These are phyloP conservation scores for Phainopepla nitens DNA, from an alignment of 2,113 vertebrate genomes.

Conservation along the genomic window DNA sequence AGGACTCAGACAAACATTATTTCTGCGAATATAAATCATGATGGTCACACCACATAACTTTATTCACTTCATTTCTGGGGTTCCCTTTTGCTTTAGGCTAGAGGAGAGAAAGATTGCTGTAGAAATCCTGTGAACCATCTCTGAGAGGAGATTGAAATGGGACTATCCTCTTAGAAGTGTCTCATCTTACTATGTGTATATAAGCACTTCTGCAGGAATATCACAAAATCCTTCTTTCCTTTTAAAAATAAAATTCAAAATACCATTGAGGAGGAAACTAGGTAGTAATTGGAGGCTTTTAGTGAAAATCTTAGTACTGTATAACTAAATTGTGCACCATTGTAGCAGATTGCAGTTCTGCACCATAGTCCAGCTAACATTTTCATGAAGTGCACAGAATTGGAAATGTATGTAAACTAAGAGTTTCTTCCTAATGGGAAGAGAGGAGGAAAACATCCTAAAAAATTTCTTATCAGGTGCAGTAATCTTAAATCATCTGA, in stretches of 20 bases:
- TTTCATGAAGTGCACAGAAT: slow-evolving; percentile 22
- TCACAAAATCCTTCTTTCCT: neutral
- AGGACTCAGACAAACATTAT: neutral
- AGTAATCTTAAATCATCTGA: slow-evolving; percentile 48
- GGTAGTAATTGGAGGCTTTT: slow-evolving; percentile 31
- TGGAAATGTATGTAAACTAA: slow-evolving; percentile 39
- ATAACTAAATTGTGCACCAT: slow-evolving; percentile 42
- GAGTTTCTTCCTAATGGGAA: slow-evolving; percentile 10
- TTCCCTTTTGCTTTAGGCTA: neutral
- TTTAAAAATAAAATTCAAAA: neutral
- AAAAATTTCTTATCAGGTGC: slow-evolving; percentile 7
- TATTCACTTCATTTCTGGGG: neutral
- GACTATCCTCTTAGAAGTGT: neutral
- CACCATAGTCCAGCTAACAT: slow-evolving; percentile 40
- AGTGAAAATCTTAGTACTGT: slow-evolving; percentile 49
- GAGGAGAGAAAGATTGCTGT: neutral
- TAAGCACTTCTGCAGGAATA: neutral
- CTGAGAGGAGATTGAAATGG: neutral
- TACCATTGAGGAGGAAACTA: neutral
- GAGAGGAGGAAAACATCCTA: neutral
- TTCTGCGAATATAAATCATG: neutral
- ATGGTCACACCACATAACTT: neutral
- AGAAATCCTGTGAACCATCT: neutral
- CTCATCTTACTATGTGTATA: neutral
- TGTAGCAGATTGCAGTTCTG: slow-evolving; percentile 54